Evolutionary conservation across 2,888 invertebrate genomes (phyloP).

Genomic region (Cinara cedri): DNA sequence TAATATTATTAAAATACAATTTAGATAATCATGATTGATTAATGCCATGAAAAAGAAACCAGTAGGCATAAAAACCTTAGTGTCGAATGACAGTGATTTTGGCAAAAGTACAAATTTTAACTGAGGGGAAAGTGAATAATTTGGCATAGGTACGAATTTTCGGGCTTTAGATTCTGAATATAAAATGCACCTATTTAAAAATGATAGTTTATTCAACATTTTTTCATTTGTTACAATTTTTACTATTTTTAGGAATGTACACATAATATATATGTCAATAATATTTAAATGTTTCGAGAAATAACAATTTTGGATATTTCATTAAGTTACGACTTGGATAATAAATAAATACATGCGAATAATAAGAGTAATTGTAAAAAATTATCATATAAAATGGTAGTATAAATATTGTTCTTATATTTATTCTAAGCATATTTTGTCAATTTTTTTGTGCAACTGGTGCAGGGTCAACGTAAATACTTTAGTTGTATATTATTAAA

Average conservation of each 20-base stretch:
- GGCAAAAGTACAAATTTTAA: slow-evolving; percentile 18
- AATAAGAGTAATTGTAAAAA: not conserved
- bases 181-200: not conserved
- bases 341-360: too few relatives aligned
- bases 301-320: not conserved
- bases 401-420: not conserved
- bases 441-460: slow-evolving; percentile 2
- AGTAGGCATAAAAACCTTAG: not conserved
- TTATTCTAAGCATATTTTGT: not conserved
- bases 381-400: not conserved
- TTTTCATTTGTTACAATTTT: not conserved
- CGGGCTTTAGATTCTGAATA: not conserved
- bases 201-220: not conserved
- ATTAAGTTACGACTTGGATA: not conserved
- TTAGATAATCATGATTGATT: slow-evolving; percentile 34
- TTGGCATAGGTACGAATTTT: slow-evolving; percentile 10
- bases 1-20: not conserved
- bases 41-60: not conserved
- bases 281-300: not conserved
- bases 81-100: not conserved
- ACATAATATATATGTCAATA: not conserved
- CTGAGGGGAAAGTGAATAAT: not conserved
- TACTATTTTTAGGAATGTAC: not conserved
- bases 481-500: not conserved
- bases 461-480: not conserved